Conservation (phyloP, 92 coral and sea anemone genomes). For the Paramuricea clavata region DNA sequence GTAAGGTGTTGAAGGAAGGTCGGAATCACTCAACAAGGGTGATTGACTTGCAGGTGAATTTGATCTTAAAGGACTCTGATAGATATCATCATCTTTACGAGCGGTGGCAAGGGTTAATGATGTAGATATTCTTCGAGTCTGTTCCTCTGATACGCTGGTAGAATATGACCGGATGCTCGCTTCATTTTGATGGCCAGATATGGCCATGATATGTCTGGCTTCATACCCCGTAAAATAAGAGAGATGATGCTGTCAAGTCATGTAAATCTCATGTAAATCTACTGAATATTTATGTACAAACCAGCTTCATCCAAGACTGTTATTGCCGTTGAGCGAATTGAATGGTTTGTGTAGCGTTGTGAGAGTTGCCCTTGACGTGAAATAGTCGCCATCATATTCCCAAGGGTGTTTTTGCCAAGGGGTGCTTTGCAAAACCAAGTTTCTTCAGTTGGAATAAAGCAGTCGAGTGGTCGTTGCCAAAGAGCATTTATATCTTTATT, state of each 20-base stretch:
- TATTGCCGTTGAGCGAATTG: conserved; percentile 38
- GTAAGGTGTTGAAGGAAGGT: background rate
- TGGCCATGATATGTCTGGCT: background rate
- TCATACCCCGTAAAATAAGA: background rate
- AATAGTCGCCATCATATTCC: background rate
- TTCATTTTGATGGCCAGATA: conserved; percentile 2
- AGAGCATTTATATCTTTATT: too few relatives aligned
- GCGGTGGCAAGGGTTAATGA: background rate
- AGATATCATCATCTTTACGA: background rate
- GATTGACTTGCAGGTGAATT: background rate
- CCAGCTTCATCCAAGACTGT: conserved; percentile 39
- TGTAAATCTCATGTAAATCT: background rate
- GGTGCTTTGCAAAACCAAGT: too few relatives aligned
- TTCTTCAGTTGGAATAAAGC: too few relatives aligned
- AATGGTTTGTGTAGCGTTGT: conserved; percentile 28
- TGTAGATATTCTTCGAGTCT: conserved; percentile 19
- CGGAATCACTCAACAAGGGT: background rate
- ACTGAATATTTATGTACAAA: background rate
- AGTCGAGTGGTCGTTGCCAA: too few relatives aligned
- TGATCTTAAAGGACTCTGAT: too few relatives aligned
- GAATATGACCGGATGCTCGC: conserved; percentile 34
- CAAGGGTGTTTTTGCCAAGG: too few relatives aligned
- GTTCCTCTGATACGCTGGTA: conserved; percentile 1
- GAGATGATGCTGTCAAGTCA: background rate
- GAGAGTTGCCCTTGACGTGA: conserved; percentile 8